These are phyloP conservation scores for Myotis pilosus DNA, from an alignment of 2,797 vertebrate species.

Conservation along the genomic window DNA sequence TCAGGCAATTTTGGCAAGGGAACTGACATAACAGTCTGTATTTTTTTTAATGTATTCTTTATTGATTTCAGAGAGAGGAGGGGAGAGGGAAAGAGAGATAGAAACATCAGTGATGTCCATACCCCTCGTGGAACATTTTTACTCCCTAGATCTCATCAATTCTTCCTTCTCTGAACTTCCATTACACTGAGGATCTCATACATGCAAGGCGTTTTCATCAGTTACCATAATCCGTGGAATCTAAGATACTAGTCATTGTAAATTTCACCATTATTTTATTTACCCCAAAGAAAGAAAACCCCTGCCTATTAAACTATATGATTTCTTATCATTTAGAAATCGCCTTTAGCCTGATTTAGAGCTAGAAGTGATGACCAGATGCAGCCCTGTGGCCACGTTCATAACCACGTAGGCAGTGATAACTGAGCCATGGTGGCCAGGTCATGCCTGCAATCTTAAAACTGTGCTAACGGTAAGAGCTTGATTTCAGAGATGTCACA, in stretches of 20 bases:
- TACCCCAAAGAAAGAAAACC: background rate
- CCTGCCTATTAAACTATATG: background rate
- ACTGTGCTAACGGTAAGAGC: background rate
- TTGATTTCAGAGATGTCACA: background rate
- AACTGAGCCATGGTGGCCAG: background rate
- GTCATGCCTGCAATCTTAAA: background rate
- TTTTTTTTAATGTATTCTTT: no score
- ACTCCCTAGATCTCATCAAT: background rate
- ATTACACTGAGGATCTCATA: background rate
- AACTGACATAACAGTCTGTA: no score
- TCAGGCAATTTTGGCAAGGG: no score
- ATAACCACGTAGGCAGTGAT: rapidly evolving
- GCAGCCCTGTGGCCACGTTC: background rate
- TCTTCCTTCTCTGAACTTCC: background rate
- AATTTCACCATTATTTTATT: background rate
- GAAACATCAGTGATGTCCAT: background rate
- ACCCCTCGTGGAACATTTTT: background rate
- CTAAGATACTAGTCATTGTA: background rate
- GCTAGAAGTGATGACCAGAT: background rate
- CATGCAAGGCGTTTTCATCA: background rate
- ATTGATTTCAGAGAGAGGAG: no score
- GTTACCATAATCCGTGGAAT: background rate
- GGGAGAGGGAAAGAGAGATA: no score
- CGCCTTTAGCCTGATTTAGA: background rate
- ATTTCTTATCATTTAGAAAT: background rate